Evolutionary conservation across 1,140 invertebrate species (phyloP).

Genomic region (Drosophila funebris): DNA sequence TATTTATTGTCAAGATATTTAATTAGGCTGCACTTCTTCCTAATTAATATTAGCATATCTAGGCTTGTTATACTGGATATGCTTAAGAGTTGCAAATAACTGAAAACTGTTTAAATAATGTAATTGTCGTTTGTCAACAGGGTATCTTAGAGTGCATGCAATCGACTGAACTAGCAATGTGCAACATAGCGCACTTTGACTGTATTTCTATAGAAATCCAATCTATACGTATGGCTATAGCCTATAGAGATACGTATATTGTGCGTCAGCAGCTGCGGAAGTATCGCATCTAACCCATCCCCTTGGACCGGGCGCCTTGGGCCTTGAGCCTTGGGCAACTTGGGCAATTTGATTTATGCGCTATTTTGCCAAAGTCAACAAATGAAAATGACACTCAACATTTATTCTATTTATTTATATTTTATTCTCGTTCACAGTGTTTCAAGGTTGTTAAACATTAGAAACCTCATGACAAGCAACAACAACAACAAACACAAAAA

Average conservation of each 20-base stretch:
- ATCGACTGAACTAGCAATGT: too few relatives aligned
- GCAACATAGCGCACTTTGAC: background rate
- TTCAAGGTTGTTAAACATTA: slow-evolving; percentile 38
- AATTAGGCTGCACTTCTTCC: too few relatives aligned
- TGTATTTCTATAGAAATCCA: background rate
- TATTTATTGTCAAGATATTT: too few relatives aligned
- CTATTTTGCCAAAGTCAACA: slow-evolving; percentile 76
- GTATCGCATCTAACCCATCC: slow-evolving; percentile 38
- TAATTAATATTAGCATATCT: too few relatives aligned
- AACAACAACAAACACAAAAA: slow-evolving; percentile 14
- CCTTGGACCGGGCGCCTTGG: background rate
- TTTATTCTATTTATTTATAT: slow-evolving; percentile 21
- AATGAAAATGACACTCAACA: slow-evolving; percentile 71
- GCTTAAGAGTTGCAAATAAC: too few relatives aligned
- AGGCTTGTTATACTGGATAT: too few relatives aligned
- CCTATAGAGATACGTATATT: slow-evolving; percentile 6
- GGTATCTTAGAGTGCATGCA: too few relatives aligned
- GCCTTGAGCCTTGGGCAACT: slow-evolving; percentile 5
- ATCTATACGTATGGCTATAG: background rate
- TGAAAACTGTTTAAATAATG: too few relatives aligned
- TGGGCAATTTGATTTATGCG: slow-evolving; percentile 69
- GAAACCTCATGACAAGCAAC: slow-evolving; percentile 25
- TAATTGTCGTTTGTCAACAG: too few relatives aligned
- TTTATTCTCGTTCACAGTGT: slow-evolving; percentile 10
- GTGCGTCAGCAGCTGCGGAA: slow-evolving; percentile 54